Base-by-base conservation (phyloP, 2,113 vertebrate genomes). In the Cathartes aura region DNA sequence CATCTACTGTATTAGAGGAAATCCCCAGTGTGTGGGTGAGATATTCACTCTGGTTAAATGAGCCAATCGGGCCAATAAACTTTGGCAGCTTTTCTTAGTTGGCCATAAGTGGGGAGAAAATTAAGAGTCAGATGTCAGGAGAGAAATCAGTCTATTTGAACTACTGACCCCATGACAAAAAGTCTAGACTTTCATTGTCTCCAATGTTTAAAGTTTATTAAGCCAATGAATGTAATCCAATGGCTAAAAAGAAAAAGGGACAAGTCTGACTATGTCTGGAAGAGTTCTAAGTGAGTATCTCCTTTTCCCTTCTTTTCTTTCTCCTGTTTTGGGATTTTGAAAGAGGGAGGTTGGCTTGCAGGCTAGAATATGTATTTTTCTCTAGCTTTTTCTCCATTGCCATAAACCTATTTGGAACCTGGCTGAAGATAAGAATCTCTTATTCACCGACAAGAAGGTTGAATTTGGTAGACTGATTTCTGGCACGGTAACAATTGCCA, bases 91-190 rank as follows among this genome's bases (percentile, higher is more conserved):
- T 95, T 92, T 70, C 45, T 70, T 89, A 82, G 70, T 9, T 94
- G 60, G 64, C 32, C 91, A 72, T 82, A n/a, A 79, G 36, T n/a
- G 95, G 40, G 45, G 81, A 96, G 87, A 96, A 98, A 97, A 97
- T 89, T 58, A 89, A 72, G 52, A 86, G 66, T 75, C 73, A 81
- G 72, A 94, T 48, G 56, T 45, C 40, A 92, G 70, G 81, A 94
- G 70, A 82, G 78, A 96, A 97, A 96, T 93, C 70, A 90, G 17
- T 20, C 45, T 89, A 45, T 88, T 30, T 36, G 89, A 97, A 97
- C 94, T 90, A 88, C 82, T 67, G 38, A 82, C 36, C 38, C 23
- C 30, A 53, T 34, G 20, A 90, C 53, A 93, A 87, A 73, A 97
- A 95, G 47, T 67, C 86, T 66, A 93, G 92, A 79, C 83, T 89